Base-by-base conservation (phyloP, 2,113 vertebrate genomes). In the Chaetura pelagica region DNA sequence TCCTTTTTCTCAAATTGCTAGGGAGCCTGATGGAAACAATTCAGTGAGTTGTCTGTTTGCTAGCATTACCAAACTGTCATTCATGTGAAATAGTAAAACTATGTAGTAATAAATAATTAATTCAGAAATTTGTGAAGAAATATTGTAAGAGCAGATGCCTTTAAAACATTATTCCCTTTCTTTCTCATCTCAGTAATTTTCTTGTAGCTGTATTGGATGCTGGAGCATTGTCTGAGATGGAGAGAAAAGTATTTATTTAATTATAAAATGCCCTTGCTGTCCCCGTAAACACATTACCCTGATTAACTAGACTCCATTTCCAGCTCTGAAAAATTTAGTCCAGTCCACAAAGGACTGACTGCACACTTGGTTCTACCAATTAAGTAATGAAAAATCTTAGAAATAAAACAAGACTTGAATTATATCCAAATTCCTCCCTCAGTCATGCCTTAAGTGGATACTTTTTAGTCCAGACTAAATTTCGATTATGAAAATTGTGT, bases 401-500 rank as follows among this genome's bases (percentile, higher is more conserved):
- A 85, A 94, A 91, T 73, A 22, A 66, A 66, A 42, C 59, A 74
- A 61, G 15, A 75, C 86, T 86, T 74, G 27, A 32, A 91, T 93
- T 92, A 84, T 59, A 81, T 59, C 30, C 51, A 61, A 77, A 81
- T 40, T 86, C 30, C n/a, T 86, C 74, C 23, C 48, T 81, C 79
- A 86, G 75, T 32, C 76, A 34, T 68, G 81, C 57, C 61, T 84
- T 87, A 87, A 90, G 72, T 95, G 72, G 51, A 71, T 74, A 34
- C 29, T 67, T 94, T 84, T 92, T 73, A 77, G 61, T 81, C 57
- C 76, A 64, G 51, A 67, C 61, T 88, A 68, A 68, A 30, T 81
- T 94, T 86, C 46, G 80, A 58, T 93, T 84, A 90, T 90, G 90
- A 67, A 92, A 93, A 90, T 84, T 86, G 52, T 77, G 51, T 75